phyloP scores from a whole-genome alignment of 2,888 invertebrate genomes.

The Drosophila lutescens region DNA sequence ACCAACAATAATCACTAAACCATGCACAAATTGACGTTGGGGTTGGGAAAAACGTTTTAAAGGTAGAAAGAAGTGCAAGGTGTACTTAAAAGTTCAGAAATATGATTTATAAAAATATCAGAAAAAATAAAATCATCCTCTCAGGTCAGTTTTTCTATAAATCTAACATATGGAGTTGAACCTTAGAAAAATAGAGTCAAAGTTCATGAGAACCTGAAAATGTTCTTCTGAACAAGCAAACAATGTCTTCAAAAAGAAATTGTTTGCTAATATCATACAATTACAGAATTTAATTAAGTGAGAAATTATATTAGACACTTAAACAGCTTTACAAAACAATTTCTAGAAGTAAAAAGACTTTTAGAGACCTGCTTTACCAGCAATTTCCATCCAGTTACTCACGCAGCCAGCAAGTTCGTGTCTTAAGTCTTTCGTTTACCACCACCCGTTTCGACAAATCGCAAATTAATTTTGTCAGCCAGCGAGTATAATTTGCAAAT shows the following conservation, averaged over 20 bases:
- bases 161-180: too few relatives aligned
- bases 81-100: neutral
- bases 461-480: conserved; percentile 43
- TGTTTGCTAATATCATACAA: neutral
- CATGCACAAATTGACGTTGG: conserved; percentile 11
- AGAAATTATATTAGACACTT: neutral
- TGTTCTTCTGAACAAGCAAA: neutral
- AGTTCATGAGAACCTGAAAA: neutral
- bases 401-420: conserved; percentile 37
- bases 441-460: conserved; percentile 13
- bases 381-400: conserved; percentile 7
- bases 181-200: neutral
- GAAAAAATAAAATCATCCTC: too few relatives aligned
- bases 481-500: conserved; percentile 37
- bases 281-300: conserved; percentile 11
- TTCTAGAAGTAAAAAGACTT: neutral
- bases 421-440: conserved; percentile 49
- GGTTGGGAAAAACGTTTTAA: neutral
- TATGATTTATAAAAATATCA: too few relatives aligned
- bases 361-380: neutral
- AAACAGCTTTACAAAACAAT: neutral
- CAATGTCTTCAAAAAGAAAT: neutral
- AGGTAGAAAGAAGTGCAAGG: neutral
- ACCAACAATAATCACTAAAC: conserved; percentile 28
- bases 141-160: too few relatives aligned